These are phyloP conservation scores for Ceratotherium simum DNA, from an alignment of 2,113 vertebrate species.

Conservation along the genomic window DNA sequence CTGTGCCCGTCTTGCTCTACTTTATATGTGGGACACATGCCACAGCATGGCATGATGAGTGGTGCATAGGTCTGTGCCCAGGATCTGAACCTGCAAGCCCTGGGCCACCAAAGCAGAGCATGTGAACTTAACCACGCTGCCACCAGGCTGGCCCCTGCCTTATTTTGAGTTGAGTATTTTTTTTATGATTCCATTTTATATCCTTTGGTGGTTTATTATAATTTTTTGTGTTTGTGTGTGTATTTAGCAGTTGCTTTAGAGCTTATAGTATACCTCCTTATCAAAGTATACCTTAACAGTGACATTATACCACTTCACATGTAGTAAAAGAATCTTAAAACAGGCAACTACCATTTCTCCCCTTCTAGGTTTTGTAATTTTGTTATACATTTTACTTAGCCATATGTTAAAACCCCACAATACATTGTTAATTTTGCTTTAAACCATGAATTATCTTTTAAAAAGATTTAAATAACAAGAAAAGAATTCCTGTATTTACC, in stretches of 20 bases:
- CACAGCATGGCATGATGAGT: too few relatives aligned
- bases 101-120: too few relatives aligned
- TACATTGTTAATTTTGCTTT: background rate
- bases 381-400: background rate
- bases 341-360: background rate
- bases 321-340: background rate
- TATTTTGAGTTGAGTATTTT: background rate
- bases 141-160: background rate
- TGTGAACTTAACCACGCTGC: too few relatives aligned
- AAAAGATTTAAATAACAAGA: background rate
- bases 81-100: too few relatives aligned
- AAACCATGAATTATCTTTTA: background rate
- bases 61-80: too few relatives aligned
- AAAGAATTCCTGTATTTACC: background rate
- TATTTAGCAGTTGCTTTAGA: background rate
- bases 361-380: background rate
- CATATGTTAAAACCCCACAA: background rate
- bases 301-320: background rate
- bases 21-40: too few relatives aligned
- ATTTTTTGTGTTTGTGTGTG: background rate
- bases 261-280: background rate
- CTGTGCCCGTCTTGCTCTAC: too few relatives aligned
- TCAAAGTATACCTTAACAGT: background rate
- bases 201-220: background rate
- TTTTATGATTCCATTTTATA: background rate